Conservation (phyloP, 2,113 vertebrate species). For the Cygnus buccinator region DNA sequence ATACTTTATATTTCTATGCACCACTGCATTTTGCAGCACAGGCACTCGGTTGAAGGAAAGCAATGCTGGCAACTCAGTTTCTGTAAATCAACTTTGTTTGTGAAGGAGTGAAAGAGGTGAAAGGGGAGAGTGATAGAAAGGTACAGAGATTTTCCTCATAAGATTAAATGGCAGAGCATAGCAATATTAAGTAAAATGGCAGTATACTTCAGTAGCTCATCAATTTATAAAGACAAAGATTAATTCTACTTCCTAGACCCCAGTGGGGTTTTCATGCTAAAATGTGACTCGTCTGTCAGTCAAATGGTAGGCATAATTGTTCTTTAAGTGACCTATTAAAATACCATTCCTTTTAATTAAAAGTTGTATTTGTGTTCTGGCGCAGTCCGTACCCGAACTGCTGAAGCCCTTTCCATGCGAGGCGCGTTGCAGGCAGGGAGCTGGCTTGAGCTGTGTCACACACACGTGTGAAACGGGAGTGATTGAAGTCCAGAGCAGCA, state of each 20-base stretch:
- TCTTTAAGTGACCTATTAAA: slow-evolving; percentile 35
- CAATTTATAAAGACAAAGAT: neutral
- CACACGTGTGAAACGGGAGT: neutral
- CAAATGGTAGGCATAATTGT: neutral
- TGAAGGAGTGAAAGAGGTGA: neutral
- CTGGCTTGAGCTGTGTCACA: neutral
- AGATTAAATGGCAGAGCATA: neutral
- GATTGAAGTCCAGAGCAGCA: neutral
- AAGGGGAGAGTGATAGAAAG: neutral
- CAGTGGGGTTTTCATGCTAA: neutral
- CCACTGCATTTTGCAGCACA: slow-evolving; percentile 5
- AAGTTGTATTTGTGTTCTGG: neutral
- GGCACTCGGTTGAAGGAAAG: neutral
- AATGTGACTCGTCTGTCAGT: neutral
- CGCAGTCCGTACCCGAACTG: neutral
- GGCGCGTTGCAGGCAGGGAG: neutral
- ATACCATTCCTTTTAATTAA: slow-evolving; percentile 55
- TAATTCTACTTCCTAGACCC: neutral
- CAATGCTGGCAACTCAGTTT: neutral
- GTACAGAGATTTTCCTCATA: neutral
- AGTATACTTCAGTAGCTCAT: neutral
- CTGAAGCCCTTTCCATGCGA: neutral
- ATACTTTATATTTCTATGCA: slow-evolving; percentile 29
- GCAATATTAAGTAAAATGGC: neutral
- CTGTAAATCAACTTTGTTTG: neutral